Conservation (phyloP, 2,797 vertebrate species). For the Enteromius argenteus region DNA sequence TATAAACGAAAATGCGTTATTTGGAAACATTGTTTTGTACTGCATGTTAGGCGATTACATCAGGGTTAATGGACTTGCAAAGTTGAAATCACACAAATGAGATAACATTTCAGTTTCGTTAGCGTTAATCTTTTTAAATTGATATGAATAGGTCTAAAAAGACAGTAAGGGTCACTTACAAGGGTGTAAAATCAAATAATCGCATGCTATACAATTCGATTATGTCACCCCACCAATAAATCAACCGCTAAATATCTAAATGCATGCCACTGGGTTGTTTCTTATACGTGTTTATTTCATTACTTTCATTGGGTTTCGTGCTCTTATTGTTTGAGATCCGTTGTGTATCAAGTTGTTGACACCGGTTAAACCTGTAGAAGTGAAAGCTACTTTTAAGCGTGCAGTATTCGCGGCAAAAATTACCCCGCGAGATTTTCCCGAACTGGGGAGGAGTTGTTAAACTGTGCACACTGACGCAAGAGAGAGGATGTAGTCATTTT, state of each 20-base stretch:
- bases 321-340: background rate
- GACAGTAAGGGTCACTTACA: background rate
- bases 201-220: background rate
- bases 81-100: background rate
- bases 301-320: background rate
- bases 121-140: background rate
- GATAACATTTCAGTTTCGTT: background rate
- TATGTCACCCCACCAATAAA: background rate
- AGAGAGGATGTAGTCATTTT: conserved; percentile 19
- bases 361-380: conserved; percentile 46
- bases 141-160: background rate
- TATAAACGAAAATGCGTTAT: background rate
- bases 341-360: background rate
- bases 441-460: conserved; percentile 51
- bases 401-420: conserved; percentile 75
- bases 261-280: background rate
- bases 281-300: background rate
- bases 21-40: background rate
- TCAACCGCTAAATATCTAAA: background rate
- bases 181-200: background rate
- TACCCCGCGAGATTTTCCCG: conserved; percentile 77
- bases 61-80: background rate
- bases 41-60: background rate
- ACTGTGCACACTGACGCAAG: background rate
- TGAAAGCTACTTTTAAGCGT: conserved; percentile 27